Evolutionary conservation across 2,888 invertebrate genomes (phyloP), one percentile per base, ranked within the genome.

Genomic region (Nymphalis polychloros): DNA sequence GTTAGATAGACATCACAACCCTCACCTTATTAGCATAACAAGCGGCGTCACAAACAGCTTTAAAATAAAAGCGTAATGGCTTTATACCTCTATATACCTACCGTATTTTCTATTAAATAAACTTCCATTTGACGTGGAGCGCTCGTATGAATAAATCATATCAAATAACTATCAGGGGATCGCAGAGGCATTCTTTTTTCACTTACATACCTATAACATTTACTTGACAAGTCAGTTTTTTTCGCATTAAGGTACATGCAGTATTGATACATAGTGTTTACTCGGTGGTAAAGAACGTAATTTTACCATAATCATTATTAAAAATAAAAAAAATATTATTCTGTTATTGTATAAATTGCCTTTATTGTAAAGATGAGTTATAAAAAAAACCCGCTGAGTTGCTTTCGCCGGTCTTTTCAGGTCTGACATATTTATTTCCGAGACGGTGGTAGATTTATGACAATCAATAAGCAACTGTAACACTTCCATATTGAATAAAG

Each of bases 161-260:
- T 94, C 94, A 94, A 94, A 94, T 94, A 94, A 94, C 94, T 94
- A 94, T 94, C 94, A 94, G 89, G 93, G 93, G 93, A 92, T 85
- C 59, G 66, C 19, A 27, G 61, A 20, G 59, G 46, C 53, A 64
- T 68, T 68, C 64, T 68, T 68, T 68, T 68, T 68, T 64, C 64
- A 57, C 68, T 80, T 72, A 79, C 77, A 79, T 82, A 84, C 83
- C 49, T 31, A 31, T 31, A n/a, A n/a, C 7, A 17, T 80, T 82
- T 84, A 82, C 84, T 86, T 83, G 86, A 84, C 78, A 75, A 74
- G 76, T 78, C 80, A 77, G 75, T 73, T 63, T 74, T 74, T 75
- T 72, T 8, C 55, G 64, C 48, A 49, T 31, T n/a, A n/a, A n/a
- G n/a, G 31, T n/a, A n/a, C 1, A 46, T n/a, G 13, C 19, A 35